Evolutionary conservation across 2,888 invertebrate species (phyloP), one percentile per base, ranked within the genome.

Genomic region (Timema cristinae): DNA sequence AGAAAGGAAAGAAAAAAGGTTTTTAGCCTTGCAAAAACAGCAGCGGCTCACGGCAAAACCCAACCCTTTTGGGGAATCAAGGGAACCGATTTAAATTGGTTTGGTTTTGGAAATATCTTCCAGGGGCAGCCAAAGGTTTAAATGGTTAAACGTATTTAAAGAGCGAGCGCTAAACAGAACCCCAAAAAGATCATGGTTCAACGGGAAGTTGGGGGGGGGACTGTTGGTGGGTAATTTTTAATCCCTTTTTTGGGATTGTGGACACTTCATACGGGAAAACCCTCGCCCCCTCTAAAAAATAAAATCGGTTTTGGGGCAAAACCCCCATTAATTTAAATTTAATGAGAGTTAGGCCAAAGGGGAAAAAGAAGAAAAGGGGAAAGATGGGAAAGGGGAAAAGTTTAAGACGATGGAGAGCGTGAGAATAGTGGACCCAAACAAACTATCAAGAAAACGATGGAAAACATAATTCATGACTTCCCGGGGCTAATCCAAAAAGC

Each of bases 271-370:
- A 84, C 73, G 83, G 84, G 70, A n/a, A n/a, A 86, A 89, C 79
- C 89, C 89, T 69, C 85, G 87, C n/a, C n/a, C 1, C 82, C 85
- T 1, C 76, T 85, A 76, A 81, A 85, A 71, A 84, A 83, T 75
- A n/a, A 86, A 85, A 77, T 83, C 82, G 74, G n/a, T n/a, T n/a
- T 75, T 80, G 77, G 91, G 92, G 81, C 90, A 89, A 82, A 92
- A 92, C 82, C 92, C 92, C 71, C 92, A 92, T 83, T 92, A 80
- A 90, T n/a, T n/a, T 92, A 80, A 92, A 90, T 82, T 91, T 80
- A 90, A 89, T 77, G 91, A 91, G 83, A 89, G 85, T 75, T 85
- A 1, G 85, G 84, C 68, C n/a, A n/a, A 84, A 85, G 72, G 84
- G 84, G 51, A n/a, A n/a, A n/a, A n/a, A 78, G 81, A 76, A 82